phyloP scores from a whole-genome alignment of 2,113 vertebrate species.

The Erpornis zantholeuca region DNA sequence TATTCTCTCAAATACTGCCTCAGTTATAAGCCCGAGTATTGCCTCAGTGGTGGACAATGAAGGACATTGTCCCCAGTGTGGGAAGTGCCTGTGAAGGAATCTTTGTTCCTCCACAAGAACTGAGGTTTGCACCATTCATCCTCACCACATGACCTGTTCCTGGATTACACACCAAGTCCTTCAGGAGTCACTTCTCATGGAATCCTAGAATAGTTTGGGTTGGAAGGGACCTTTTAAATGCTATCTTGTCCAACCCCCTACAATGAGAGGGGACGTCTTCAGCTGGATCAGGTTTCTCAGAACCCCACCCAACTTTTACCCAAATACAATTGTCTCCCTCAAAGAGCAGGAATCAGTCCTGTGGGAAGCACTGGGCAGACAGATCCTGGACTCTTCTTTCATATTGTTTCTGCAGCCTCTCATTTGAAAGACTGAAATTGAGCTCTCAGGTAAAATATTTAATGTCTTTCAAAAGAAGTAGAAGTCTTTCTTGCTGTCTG shows the following conservation, averaged over 20 bases:
- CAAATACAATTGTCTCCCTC: background rate
- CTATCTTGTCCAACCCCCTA: background rate
- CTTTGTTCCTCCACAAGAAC: fast-evolving
- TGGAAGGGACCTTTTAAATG: background rate
- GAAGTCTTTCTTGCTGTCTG: background rate
- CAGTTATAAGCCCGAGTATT: background rate
- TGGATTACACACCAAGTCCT: background rate
- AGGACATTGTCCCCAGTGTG: fast-evolving
- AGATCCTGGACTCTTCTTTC: background rate
- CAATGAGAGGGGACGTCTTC: background rate
- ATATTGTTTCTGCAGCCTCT: background rate
- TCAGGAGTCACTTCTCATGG: background rate
- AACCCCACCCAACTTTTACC: background rate
- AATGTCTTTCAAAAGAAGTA: background rate
- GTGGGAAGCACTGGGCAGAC: background rate
- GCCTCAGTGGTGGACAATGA: background rate
- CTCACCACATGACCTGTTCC: background rate
- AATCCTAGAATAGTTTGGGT: background rate
- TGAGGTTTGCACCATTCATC: background rate
- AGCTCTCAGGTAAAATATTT: background rate
- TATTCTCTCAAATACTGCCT: background rate
- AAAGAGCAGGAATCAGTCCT: background rate
- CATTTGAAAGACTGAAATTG: background rate
- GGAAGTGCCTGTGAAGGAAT: background rate
- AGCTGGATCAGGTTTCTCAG: background rate